Conservation (phyloP, 2,797 vertebrate species). For the Vireo griseus region DNA sequence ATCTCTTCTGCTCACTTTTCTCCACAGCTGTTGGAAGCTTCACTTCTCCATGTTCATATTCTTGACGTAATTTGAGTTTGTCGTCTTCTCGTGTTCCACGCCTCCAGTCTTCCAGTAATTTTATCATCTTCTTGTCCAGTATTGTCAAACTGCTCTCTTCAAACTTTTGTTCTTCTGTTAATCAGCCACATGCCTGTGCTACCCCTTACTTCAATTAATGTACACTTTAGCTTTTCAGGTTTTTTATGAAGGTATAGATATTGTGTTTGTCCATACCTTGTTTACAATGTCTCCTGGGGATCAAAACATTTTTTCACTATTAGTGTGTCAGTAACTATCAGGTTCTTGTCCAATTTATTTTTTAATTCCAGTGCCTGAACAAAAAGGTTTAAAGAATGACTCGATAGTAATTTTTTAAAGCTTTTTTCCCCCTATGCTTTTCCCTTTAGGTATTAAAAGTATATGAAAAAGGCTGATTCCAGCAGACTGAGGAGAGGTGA, state of each 20-base stretch:
- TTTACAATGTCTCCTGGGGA: neutral
- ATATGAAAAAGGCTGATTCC: neutral
- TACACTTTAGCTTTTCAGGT: neutral
- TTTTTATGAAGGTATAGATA: neutral
- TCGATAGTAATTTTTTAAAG: neutral
- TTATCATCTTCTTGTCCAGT: neutral
- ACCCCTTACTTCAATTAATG: neutral
- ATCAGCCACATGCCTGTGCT: neutral
- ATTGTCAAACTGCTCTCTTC: neutral
- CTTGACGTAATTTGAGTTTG: neutral
- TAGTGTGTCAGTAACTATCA: neutral
- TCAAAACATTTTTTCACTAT: neutral
- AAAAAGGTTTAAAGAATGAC: neutral
- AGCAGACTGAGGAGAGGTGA: neutral
- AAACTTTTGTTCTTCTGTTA: neutral
- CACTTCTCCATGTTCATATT: neutral
- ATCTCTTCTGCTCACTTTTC: neutral
- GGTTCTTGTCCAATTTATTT: neutral
- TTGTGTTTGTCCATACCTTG: neutral
- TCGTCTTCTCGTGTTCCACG: fast-evolving
- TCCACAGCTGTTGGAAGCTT: neutral
- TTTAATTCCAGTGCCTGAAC: neutral
- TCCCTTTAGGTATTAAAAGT: neutral
- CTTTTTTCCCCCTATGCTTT: neutral
- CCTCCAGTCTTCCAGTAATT: neutral